Evolutionary conservation across 2,888 invertebrate genomes (phyloP).

Genomic region (Tachystola acroxantha): DNA sequence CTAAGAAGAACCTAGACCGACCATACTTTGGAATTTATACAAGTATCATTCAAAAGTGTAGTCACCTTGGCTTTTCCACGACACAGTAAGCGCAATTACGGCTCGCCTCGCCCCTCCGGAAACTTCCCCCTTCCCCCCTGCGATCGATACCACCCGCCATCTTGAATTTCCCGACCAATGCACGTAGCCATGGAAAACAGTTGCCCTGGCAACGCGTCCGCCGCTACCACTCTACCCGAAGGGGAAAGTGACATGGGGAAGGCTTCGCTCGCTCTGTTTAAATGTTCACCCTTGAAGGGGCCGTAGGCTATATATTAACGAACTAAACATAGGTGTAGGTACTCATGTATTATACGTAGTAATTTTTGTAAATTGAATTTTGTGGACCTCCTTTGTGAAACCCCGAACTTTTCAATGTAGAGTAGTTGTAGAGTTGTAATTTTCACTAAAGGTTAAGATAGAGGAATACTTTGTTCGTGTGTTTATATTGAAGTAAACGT

Average conservation of each 20-base stretch:
- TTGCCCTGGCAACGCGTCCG: slow-evolving; percentile 55
- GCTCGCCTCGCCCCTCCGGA: slow-evolving; percentile 20
- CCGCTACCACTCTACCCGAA: slow-evolving; percentile 34
- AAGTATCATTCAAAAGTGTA: too few relatives aligned
- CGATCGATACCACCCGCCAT: slow-evolving; percentile 72
- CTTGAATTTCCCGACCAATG: slow-evolving; percentile 78
- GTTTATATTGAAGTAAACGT: too few relatives aligned
- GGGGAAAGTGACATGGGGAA: slow-evolving; percentile 65
- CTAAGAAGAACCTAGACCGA: too few relatives aligned
- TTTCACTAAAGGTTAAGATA: too few relatives aligned
- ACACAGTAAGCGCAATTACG: background rate
- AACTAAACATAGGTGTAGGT: background rate
- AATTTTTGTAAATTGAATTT: too few relatives aligned
- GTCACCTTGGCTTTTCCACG: slow-evolving; percentile 17
- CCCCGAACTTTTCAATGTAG: too few relatives aligned
- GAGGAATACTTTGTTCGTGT: too few relatives aligned
- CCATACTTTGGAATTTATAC: too few relatives aligned
- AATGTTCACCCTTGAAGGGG: slow-evolving; percentile 1
- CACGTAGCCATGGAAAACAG: slow-evolving; percentile 67
- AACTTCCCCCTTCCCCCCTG: slow-evolving; percentile 28
- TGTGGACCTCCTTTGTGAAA: too few relatives aligned
- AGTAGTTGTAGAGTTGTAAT: too few relatives aligned
- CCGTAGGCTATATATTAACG: slow-evolving; percentile 7
- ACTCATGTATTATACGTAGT: too few relatives aligned
- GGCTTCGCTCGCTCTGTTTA: slow-evolving; percentile 37